Base-by-base conservation (phyloP, 35 echinoderm and acorn worm genomes). In the Eucidaris tribuloides region DNA sequence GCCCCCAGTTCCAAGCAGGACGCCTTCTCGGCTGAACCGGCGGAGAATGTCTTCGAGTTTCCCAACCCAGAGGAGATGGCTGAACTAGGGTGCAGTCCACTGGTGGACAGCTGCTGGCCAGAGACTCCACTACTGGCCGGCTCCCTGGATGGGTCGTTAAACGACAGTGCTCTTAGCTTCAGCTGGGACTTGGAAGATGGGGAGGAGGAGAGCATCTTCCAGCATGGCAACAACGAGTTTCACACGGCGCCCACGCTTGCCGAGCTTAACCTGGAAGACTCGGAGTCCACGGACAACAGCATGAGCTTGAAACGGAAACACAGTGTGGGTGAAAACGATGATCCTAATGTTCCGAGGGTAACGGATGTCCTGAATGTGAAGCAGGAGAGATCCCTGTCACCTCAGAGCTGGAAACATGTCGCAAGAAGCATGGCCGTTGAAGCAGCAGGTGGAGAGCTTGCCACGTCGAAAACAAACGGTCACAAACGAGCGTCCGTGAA, bases 181-280 rank as follows among this genome's bases (percentile, higher is more conserved):
- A 80, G 82, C 56, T 88, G 90, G 79, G 90, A 92, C 35, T 87
- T 99, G 40, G 63, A 44, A 29, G 96, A 77, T 57, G 61, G 43
- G 37, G 86, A 90, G 42, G 84, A 89, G 42, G 74, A 83, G 28
- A 77, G 56, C 1, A 49, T 87, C 18, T 86, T 80, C 24, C 56
- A 81, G 22, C 62, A 85, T 59, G 79, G 59, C 22, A 83, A 65
- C 22, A 76, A 86, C 62, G 79, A 86, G 5, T 77, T 92, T 24
- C 9, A 31, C 13, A 74, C 88, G 35, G 86, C 87, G 25, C 96
- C 96, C 23, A 99, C 96, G 3, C 59, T 99, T 3, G 91, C 96
- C 2, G 96, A 99, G 63, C 63, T 99, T 5, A 99, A 99, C 76
- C 93, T 93, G 82, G 96, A 99, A 55, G 96, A 99, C 74, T 90